Percentiles rank a stretch among this genome's conserved stretches.
These are phyloP conservation scores for Arbacia lixula DNA, from an alignment of 53 echinoderm and acorn worm genomes.

Conservation along the genomic window DNA sequence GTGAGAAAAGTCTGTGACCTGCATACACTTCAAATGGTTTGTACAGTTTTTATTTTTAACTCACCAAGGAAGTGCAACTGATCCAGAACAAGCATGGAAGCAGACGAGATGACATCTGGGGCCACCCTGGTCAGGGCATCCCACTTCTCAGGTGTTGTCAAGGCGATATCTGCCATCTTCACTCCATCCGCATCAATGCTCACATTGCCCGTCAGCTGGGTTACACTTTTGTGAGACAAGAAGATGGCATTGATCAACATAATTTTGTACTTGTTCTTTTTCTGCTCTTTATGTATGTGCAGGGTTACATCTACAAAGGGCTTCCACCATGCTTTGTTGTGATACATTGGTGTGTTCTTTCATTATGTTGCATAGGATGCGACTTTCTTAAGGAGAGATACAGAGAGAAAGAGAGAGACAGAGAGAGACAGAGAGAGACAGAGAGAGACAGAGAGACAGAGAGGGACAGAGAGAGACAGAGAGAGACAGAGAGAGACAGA, in stretches of 20 bases:
- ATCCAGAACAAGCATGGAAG: constrained; percentile 83
- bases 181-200: neutral
- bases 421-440: too few species aligned
- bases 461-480: too few species aligned
- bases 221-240: neutral
- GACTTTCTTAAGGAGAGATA: too few species aligned
- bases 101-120: constrained; percentile 82
- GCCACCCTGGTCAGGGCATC: constrained; percentile 88
- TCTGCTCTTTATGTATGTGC: neutral
- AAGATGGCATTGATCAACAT: neutral
- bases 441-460: too few species aligned
- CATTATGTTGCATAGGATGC: too few species aligned
- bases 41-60: neutral
- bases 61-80: constrained; percentile 89
- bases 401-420: too few species aligned
- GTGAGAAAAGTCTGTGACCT: neutral
- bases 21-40: neutral
- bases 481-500: too few species aligned
- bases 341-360: neutral
- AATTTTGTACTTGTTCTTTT: neutral
- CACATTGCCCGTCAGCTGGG: constrained; percentile 8
- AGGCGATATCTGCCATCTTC: constrained; percentile 75
- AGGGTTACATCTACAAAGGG: neutral
- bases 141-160: constrained; percentile 95
- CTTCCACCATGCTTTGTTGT: neutral